phyloP scores from a whole-genome alignment of 2,113 vertebrate species.

The Raja brachyura region DNA sequence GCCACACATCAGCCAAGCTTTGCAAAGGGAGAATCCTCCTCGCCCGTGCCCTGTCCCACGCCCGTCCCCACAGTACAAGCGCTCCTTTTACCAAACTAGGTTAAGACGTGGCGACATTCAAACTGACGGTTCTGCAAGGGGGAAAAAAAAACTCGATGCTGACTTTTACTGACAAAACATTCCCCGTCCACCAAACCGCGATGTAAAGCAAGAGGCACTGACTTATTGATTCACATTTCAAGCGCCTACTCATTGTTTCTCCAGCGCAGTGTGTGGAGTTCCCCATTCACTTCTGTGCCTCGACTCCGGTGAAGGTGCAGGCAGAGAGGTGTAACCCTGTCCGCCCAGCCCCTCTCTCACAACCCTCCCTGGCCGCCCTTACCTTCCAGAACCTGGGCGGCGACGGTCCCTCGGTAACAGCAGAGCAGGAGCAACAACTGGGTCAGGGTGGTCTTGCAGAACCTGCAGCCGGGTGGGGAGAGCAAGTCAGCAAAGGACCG shows the following conservation, averaged over 20 bases:
- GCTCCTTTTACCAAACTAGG: neutral
- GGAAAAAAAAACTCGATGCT: neutral
- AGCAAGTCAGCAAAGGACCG: too few species aligned
- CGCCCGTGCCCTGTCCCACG: neutral
- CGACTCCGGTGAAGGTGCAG: neutral
- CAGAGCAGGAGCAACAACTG: neutral
- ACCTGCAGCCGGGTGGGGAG: neutral
- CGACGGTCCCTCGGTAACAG: neutral
- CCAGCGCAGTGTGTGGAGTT: neutral
- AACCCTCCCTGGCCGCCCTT: neutral
- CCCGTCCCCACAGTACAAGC: neutral
- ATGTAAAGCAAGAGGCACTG: neutral
- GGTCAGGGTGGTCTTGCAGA: constrained; percentile 10
- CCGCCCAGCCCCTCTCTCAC: too few species aligned
- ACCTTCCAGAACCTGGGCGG: constrained; percentile 25
- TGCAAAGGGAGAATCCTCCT: neutral
- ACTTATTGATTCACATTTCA: neutral
- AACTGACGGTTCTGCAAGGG: neutral
- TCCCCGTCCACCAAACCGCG: neutral
- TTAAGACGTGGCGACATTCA: neutral
- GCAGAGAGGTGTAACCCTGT: neutral
- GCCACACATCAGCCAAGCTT: neutral
- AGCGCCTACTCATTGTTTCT: neutral
- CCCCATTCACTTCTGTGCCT: neutral
- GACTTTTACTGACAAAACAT: neutral